These are phyloP conservation scores for Siphamia tubifer DNA, from an alignment of 2,113 vertebrate species.

Conservation along the genomic window DNA sequence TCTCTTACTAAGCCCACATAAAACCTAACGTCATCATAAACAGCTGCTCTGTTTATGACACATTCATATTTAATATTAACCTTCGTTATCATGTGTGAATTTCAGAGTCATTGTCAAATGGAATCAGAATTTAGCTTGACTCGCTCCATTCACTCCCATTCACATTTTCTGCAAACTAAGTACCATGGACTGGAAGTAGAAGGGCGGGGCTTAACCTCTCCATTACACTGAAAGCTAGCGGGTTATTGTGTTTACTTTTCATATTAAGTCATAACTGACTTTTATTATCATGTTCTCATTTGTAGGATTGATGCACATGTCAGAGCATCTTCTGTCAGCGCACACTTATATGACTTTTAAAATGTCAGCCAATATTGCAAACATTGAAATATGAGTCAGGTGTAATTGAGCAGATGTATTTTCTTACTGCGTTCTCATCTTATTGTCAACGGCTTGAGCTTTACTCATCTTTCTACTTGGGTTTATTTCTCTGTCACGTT, in stretches of 20 bases:
- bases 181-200: too few species aligned
- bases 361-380: conserved; percentile 6
- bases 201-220: too few species aligned
- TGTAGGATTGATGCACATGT: conserved; percentile 30
- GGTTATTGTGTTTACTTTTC: conserved; percentile 35
- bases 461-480: not conserved
- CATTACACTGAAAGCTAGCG: conserved; percentile 6
- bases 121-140: too few species aligned
- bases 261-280: conserved; percentile 19
- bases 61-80: too few species aligned
- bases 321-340: not conserved
- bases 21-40: too few species aligned
- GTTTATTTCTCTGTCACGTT: not conserved
- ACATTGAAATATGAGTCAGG: not conserved
- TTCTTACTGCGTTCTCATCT: not conserved
- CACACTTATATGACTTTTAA: not conserved
- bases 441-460: not conserved
- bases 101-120: too few species aligned
- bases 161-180: too few species aligned
- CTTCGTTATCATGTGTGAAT: too few species aligned
- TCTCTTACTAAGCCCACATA: too few species aligned
- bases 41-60: too few species aligned
- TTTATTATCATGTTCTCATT: conserved; percentile 25
- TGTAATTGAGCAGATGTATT: not conserved
- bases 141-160: too few species aligned